Conservation (phyloP, 2,113 vertebrate genomes). For the Corvus moneduloides region DNA sequence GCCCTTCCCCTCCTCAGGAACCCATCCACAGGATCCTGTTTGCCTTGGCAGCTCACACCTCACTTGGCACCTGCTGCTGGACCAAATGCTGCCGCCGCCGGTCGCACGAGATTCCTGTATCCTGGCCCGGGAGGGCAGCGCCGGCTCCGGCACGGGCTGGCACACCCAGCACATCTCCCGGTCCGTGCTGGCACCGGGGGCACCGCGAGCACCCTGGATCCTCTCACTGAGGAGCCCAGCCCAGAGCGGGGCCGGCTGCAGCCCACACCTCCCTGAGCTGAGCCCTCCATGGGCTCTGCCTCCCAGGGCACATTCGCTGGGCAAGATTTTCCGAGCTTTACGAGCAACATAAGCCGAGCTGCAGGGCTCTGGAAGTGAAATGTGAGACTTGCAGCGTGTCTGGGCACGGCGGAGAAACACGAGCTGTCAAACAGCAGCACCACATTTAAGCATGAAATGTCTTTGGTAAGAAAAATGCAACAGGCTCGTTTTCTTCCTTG, state of each 20-base stretch:
- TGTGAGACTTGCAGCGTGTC: not conserved
- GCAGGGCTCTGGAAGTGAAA: not conserved
- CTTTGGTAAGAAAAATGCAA: not conserved
- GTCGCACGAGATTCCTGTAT: not conserved
- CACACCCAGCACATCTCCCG: not conserved
- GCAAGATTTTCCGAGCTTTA: not conserved
- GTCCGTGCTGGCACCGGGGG: not conserved
- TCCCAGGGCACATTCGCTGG: not conserved
- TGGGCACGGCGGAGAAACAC: not conserved
- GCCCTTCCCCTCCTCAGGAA: not conserved
- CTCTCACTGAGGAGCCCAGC: not conserved
- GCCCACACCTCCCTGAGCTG: accelerated
- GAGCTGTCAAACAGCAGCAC: not conserved
- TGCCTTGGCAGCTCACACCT: not conserved
- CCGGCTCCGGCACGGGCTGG: not conserved
- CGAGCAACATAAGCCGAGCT: not conserved
- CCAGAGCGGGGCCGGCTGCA: not conserved
- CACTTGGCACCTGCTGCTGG: not conserved
- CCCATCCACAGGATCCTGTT: not conserved
- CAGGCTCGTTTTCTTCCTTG: not conserved
- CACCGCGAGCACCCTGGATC: not conserved
- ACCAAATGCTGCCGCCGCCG: not conserved
- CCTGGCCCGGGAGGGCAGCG: not conserved
- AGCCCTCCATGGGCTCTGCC: not conserved
- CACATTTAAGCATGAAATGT: not conserved